Percentiles rank a stretch among this genome's conserved stretches.
Conservation (phyloP, 2,797 vertebrate species). For the Enteromius radiatus region DNA sequence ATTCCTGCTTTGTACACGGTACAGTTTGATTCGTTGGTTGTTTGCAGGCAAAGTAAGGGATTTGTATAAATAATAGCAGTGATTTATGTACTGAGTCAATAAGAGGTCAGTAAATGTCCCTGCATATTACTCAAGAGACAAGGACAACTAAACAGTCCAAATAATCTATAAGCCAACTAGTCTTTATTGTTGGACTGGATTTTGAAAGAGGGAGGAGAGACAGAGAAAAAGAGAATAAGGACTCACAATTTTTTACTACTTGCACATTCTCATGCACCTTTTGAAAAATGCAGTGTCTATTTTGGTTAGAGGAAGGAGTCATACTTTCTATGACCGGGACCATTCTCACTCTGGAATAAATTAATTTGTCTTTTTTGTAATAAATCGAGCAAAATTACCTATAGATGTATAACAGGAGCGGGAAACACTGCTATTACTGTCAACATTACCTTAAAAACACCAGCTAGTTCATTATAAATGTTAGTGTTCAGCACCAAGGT, state of each 20-base stretch:
- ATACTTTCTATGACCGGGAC: neutral
- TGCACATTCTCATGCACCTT: neutral
- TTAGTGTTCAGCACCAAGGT: neutral
- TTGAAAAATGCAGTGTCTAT: neutral
- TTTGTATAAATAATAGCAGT: constrained; percentile 28
- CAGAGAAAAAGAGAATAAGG: constrained; percentile 4
- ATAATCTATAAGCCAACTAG: constrained; percentile 25
- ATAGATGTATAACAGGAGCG: neutral
- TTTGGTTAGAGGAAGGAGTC: neutral
- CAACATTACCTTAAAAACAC: constrained; percentile 3
- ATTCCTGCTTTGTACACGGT: constrained; percentile 17
- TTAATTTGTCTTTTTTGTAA: constrained; percentile 42
- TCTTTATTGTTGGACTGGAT: constrained; percentile 8
- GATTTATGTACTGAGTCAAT: constrained; percentile 9
- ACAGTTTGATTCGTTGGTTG: neutral
- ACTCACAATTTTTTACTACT: neutral
- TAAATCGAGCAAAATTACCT: constrained; percentile 10
- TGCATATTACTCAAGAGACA: constrained; percentile 28
- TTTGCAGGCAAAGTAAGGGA: neutral
- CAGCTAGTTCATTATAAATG: constrained; percentile 1
- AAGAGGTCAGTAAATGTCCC: constrained; percentile 22
- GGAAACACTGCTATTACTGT: constrained; percentile 19
- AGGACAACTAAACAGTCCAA: constrained; percentile 4
- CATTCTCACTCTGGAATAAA: neutral
- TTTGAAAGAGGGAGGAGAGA: neutral